Percentiles rank a stretch among this genome's conserved stretches.
These are phyloP conservation scores for Chelmon rostratus DNA, from an alignment of 2,797 vertebrate species.

Conservation along the genomic window DNA sequence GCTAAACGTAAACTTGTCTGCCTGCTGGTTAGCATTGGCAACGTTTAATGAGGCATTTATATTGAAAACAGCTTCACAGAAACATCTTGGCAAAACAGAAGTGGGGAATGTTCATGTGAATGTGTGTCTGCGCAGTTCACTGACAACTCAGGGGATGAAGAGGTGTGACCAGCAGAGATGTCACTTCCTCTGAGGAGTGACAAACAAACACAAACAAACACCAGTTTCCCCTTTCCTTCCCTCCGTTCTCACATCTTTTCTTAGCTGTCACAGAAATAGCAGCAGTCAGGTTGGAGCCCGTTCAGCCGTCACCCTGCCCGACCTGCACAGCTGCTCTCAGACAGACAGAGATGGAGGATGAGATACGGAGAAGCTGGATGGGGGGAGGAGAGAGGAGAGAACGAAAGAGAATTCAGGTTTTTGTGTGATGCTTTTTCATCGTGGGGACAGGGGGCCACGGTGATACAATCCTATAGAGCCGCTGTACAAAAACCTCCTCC, in stretches of 20 bases:
- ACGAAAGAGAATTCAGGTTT: constrained; percentile 78
- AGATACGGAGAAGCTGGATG: constrained; percentile 66
- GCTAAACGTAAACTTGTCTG: not conserved
- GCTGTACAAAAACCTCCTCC: constrained; percentile 92
- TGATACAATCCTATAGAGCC: constrained; percentile 85
- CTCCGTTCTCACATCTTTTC: constrained; percentile 62
- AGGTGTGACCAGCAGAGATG: constrained; percentile 54
- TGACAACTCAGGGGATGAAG: constrained; percentile 28
- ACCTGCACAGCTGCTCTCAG: constrained; percentile 52
- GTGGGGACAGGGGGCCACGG: constrained; percentile 93
- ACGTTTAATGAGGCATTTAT: too few species aligned
- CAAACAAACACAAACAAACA: constrained; percentile 23
- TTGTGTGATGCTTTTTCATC: constrained; percentile 89
- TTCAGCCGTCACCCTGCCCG: constrained; percentile 34
- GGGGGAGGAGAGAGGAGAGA: constrained; percentile 48
- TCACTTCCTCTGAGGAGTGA: constrained; percentile 58
- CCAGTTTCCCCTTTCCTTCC: constrained; percentile 12
- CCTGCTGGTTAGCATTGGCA: too few species aligned
- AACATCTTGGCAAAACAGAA: too few species aligned
- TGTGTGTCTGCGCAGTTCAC: not conserved
- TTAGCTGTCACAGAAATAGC: constrained; percentile 82
- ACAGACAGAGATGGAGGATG: constrained; percentile 69
- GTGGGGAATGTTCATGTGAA: fast-evolving
- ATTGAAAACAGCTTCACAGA: too few species aligned
- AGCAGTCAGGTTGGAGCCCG: constrained; percentile 59